Evolutionary conservation across 2,888 invertebrate genomes (phyloP).

Genomic region (Auanema sp.): DNA sequence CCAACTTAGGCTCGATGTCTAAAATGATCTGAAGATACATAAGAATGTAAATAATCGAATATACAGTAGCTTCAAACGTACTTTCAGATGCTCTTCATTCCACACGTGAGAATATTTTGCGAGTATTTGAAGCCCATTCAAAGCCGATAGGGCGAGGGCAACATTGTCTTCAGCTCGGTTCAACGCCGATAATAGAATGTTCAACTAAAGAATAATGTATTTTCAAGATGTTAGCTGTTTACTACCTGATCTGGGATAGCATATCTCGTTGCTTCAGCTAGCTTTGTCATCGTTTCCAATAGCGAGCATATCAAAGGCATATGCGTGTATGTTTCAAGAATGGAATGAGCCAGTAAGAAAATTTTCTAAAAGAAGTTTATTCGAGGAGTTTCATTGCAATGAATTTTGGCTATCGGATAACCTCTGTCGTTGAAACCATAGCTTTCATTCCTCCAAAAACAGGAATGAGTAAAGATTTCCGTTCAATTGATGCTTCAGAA

Average conservation of each 20-base stretch:
- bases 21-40: constrained; percentile 11
- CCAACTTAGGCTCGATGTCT: constrained; percentile 8
- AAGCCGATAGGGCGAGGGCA: constrained; percentile 11
- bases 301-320: constrained; percentile 24
- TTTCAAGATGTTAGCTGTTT: not conserved
- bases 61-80: constrained; percentile 1
- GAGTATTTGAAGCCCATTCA: constrained; percentile 25
- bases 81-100: constrained; percentile 39
- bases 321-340: constrained; percentile 21
- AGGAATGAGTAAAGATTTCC: constrained; percentile 85
- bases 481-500: constrained; percentile 85
- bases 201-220: constrained; percentile 9
- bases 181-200: constrained; percentile 10
- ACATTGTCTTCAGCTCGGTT: constrained; percentile 8
- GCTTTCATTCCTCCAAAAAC: constrained; percentile 76
- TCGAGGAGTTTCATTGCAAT: no score
- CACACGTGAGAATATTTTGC: constrained; percentile 39
- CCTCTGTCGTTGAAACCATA: constrained; percentile 16
- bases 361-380: constrained; percentile 20
- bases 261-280: constrained; percentile 33
- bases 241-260: constrained; percentile 35
- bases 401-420: no score
- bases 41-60: no score
- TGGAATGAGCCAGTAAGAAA: constrained; percentile 21
- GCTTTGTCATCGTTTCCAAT: constrained; percentile 30